Conservation (phyloP, 2,797 vertebrate genomes). For the Benthosema pterotum region DNA sequence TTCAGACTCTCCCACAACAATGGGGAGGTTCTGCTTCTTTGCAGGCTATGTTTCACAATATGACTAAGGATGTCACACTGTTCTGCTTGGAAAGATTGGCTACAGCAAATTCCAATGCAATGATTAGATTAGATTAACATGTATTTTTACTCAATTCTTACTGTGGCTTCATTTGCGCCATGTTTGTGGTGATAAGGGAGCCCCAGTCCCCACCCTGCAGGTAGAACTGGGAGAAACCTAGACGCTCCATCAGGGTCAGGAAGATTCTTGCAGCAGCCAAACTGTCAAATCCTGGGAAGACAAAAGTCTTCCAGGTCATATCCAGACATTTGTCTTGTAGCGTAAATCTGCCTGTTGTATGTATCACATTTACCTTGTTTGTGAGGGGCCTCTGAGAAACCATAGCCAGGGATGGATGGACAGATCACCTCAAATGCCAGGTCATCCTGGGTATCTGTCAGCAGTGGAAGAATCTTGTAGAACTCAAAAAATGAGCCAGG, state of each 20-base stretch:
- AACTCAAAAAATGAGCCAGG: constrained; percentile 92
- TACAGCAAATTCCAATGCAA: constrained; percentile 23
- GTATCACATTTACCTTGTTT: constrained; percentile 81
- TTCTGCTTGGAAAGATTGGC: constrained; percentile 16
- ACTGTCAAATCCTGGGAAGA: constrained; percentile 78
- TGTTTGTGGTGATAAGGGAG: constrained; percentile 80
- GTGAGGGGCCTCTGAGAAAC: constrained; percentile 87
- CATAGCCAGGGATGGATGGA: constrained; percentile 91
- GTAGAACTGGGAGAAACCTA: constrained; percentile 87
- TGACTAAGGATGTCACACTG: constrained; percentile 31
- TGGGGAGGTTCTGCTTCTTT: constrained; percentile 3
- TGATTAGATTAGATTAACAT: constrained; percentile 3
- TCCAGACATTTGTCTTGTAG: not conserved
- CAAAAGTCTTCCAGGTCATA: not conserved
- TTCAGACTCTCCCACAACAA: not conserved
- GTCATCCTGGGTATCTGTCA: constrained; percentile 70
- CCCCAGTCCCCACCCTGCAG: constrained; percentile 92
- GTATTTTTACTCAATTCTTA: constrained; percentile 62
- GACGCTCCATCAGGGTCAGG: constrained; percentile 87
- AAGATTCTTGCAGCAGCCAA: constrained; percentile 84
- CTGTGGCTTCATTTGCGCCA: constrained; percentile 92
- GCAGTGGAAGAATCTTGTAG: constrained; percentile 87
- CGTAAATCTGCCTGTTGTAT: not conserved
- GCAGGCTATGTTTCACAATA: constrained; percentile 28
- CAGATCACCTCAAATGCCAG: constrained; percentile 89